Evolutionary conservation across 2,113 vertebrate genomes (phyloP), one percentile per base, ranked within the genome.

Genomic region (Nothocercus nigrocapillus): DNA sequence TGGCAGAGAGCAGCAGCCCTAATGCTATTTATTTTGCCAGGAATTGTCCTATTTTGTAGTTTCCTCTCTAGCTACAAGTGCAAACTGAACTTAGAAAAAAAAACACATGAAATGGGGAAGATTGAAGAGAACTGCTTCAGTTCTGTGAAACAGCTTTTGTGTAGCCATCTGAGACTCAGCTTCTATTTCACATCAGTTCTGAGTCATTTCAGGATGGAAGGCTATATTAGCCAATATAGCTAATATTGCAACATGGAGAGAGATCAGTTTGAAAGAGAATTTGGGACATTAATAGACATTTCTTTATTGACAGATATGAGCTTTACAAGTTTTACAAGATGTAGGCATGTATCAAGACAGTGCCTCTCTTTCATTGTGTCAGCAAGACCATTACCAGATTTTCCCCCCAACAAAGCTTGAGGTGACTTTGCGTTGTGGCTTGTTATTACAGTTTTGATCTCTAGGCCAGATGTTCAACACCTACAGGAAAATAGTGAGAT

Each of bases 361-460:
- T 4, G 87, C 0, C 0, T 59, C 87, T 77, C 47, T 17, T 18
- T 72, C 0, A 0, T 42, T 9, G 0, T 28, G 36, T 16, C 34
- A 67, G 44, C 44, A 44, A 44, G 44, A 44, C 44, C 44, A 16
- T 44, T 44, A 44, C 44, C 44, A 40, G 18, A 62, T 89, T 81
- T 81, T 54, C 61, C 17, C 27, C 27, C 27, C 47, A 82, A 36
- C 3, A 93, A 92, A 93, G 16, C 13, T 82, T 62, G 90, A 38
- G 42, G 17, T 91, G 70, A 91, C 59, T 89, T 96, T 94, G 25
- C 88, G 22, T 30, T 89, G 22, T 44, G 64, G 81, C 56, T 68
- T 86, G 25, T 28, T 80, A 47, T 53, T 87, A 56, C 44, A 91
- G 6, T 70, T 95, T 92, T 87, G 82, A 59, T 90, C 32, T 90